Evolutionary conservation across 2,113 vertebrate species (phyloP).

Genomic region (Haliaeetus leucogaster): DNA sequence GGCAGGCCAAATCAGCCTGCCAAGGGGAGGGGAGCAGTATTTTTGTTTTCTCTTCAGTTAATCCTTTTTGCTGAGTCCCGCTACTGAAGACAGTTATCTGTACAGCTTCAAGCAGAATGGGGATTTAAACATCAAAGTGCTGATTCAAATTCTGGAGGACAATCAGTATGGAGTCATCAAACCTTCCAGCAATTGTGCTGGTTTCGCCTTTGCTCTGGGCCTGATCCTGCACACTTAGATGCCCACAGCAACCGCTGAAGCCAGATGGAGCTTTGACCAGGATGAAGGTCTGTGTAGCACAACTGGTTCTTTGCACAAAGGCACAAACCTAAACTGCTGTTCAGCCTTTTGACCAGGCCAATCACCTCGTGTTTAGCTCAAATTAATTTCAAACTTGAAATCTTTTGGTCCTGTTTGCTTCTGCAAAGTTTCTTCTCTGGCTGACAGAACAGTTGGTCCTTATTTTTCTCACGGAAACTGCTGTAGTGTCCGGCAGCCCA

Average conservation of each 20-base stretch:
- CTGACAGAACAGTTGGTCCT: not conserved
- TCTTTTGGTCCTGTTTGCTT: not conserved
- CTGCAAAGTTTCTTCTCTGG: not conserved
- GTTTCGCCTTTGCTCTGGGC: not conserved
- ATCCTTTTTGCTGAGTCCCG: not conserved
- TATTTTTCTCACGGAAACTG: not conserved
- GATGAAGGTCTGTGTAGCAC: not conserved
- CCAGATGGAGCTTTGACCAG: not conserved
- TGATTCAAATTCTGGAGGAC: not conserved
- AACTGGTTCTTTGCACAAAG: not conserved
- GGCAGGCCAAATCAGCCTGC: not conserved
- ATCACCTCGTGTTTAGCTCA: not conserved
- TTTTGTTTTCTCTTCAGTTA: not conserved
- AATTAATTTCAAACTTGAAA: not conserved
- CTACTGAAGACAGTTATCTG: not conserved
- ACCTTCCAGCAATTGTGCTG: not conserved
- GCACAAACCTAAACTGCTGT: not conserved
- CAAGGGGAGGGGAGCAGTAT: not conserved
- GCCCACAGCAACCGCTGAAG: not conserved
- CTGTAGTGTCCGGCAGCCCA: not conserved
- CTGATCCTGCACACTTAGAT: not conserved
- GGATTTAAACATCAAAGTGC: constrained; percentile 25
- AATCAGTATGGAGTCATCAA: not conserved
- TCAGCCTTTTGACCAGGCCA: not conserved
- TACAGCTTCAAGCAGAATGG: not conserved